Evolutionary conservation across 2,888 invertebrate species (phyloP).

Genomic region (Cyclophora punctaria): DNA sequence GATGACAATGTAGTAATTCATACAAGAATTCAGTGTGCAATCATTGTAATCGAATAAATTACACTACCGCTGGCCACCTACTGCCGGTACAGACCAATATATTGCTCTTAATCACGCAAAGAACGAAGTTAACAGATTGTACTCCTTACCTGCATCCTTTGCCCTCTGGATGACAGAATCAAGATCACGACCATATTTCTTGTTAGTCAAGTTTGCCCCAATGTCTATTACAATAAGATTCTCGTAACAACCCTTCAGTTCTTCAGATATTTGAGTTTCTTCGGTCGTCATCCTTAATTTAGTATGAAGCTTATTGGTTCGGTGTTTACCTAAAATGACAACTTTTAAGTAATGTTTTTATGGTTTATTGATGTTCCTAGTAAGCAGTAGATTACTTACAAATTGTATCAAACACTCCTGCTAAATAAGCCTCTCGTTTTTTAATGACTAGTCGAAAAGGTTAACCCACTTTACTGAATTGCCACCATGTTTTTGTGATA

Average conservation of each 20-base stretch:
- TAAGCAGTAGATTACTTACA: slow-evolving; percentile 41
- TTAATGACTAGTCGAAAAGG: slow-evolving; percentile 59
- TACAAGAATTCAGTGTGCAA: slow-evolving; percentile 26
- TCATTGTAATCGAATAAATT: slow-evolving; percentile 36
- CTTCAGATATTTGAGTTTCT: slow-evolving; percentile 66
- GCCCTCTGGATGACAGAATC: slow-evolving; percentile 94
- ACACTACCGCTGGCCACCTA: slow-evolving; percentile 10
- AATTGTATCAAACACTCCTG: slow-evolving; percentile 73
- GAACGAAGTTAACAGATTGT: not conserved
- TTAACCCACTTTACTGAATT: slow-evolving; percentile 63
- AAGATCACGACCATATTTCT: slow-evolving; percentile 93
- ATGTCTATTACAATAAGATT: slow-evolving; percentile 94
- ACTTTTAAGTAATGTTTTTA: slow-evolving; percentile 13
- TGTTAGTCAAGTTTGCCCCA: slow-evolving; percentile 94
- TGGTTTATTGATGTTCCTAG: slow-evolving; percentile 2
- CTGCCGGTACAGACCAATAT: slow-evolving; percentile 10
- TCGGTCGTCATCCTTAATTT: slow-evolving; percentile 66
- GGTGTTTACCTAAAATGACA: slow-evolving; percentile 63
- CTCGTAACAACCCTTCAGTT: slow-evolving; percentile 88
- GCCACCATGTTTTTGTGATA: slow-evolving; percentile 66
- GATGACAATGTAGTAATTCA: slow-evolving; percentile 1
- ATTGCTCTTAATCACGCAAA: slow-evolving; percentile 1
- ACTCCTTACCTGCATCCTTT: slow-evolving; percentile 86
- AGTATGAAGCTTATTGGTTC: slow-evolving; percentile 61
- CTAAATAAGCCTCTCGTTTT: slow-evolving; percentile 65